Conservation (phyloP, 2,797 vertebrate species). For the Synanceia verrucosa region DNA sequence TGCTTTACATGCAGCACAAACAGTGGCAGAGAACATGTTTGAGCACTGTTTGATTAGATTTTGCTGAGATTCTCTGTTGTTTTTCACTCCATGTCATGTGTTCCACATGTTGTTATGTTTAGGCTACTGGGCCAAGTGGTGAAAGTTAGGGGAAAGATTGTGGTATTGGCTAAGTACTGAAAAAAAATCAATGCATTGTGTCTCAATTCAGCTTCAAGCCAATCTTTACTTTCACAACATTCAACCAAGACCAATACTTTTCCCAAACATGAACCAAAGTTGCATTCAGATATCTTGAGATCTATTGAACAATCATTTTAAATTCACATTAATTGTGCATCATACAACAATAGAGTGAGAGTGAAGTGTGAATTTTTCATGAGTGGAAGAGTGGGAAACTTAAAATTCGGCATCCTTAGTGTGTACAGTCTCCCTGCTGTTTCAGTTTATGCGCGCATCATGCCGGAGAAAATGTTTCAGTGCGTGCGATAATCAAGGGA, state of each 20-base stretch:
- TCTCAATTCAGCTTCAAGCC: neutral
- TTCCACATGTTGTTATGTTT: neutral
- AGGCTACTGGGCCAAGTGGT: neutral
- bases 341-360: neutral
- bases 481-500: slow-evolving; percentile 52
- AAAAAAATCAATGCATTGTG: neutral
- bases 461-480: slow-evolving; percentile 39
- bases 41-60: too few species aligned
- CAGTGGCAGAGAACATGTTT: slow-evolving; percentile 27
- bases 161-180: neutral
- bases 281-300: neutral
- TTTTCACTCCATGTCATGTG: neutral
- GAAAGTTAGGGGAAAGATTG: neutral
- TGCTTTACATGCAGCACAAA: neutral
- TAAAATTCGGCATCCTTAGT: slow-evolving; percentile 10
- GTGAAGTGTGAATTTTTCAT: neutral
- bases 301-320: neutral
- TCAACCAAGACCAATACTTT: neutral
- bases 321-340: neutral
- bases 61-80: neutral
- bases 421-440: slow-evolving; percentile 31
- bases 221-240: slow-evolving; percentile 3
- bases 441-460: slow-evolving; percentile 43
- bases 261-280: neutral
- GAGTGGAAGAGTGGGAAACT: slow-evolving; percentile 19